phyloP scores from a whole-genome alignment of 2,113 vertebrate genomes.

The Pheucticus melanocephalus region DNA sequence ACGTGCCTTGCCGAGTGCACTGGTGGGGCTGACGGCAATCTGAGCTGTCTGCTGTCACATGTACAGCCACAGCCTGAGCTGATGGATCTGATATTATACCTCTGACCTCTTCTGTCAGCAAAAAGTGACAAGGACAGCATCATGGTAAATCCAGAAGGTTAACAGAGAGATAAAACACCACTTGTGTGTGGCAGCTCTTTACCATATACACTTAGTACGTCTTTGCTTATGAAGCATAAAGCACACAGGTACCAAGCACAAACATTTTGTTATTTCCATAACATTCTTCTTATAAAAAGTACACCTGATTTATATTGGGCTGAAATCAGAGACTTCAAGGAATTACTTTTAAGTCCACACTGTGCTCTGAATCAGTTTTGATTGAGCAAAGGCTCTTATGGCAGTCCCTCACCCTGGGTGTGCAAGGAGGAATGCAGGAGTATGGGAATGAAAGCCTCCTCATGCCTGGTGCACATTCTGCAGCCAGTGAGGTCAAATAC shows the following conservation, averaged over 20 bases:
- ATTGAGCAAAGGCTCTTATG: neutral
- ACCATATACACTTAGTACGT: rapidly evolving
- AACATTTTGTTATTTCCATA: neutral
- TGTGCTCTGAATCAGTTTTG: neutral
- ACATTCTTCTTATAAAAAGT: neutral
- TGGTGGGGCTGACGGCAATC: neutral
- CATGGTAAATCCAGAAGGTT: neutral
- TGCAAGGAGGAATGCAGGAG: neutral
- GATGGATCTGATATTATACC: neutral
- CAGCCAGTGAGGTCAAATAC: neutral
- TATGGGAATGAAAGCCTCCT: neutral
- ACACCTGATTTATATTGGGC: neutral
- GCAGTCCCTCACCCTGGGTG: neutral
- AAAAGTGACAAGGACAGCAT: neutral
- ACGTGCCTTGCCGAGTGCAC: rapidly evolving
- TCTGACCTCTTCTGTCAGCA: neutral
- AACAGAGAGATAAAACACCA: neutral
- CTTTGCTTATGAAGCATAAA: neutral
- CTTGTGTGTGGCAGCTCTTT: neutral
- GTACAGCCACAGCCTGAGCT: neutral
- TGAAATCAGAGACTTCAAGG: neutral
- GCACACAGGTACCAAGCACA: neutral
- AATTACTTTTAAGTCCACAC: neutral
- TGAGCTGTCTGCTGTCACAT: neutral
- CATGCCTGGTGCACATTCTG: neutral